A percentile compares a stretch with the other conserved stretches of the same genome.
Conservation (phyloP, 1,140 invertebrate species). For the Papilio xuthus region DNA sequence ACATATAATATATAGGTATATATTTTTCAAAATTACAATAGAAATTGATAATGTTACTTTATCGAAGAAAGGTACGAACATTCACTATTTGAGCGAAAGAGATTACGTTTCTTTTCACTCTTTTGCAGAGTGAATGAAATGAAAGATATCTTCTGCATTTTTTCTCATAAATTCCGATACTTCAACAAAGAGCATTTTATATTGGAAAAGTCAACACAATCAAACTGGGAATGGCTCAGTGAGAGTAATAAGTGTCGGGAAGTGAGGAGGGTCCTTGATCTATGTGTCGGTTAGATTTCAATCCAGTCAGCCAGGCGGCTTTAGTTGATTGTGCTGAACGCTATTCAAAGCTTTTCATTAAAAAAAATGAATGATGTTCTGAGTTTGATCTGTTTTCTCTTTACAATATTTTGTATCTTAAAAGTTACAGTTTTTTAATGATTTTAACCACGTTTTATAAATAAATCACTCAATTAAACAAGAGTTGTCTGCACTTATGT, state of each 20-base stretch:
- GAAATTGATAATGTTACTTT: too few species aligned
- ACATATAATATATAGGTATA: too few species aligned
- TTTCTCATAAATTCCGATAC: slow-evolving; percentile 27
- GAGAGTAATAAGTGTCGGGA: slow-evolving; percentile 31
- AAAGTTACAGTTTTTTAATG: too few species aligned
- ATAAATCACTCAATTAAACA: too few species aligned
- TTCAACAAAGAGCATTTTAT: slow-evolving; percentile 12
- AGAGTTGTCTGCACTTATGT: too few species aligned
- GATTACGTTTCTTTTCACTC: background rate
- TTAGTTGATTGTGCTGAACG: background rate
- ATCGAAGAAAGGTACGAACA: background rate
- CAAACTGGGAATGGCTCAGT: background rate
- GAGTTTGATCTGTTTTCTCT: background rate
- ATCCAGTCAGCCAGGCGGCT: slow-evolving; percentile 17
- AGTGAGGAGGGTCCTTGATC: slow-evolving; percentile 28
- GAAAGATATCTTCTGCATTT: background rate
- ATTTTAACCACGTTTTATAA: too few species aligned
- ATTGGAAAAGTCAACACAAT: slow-evolving; percentile 31
- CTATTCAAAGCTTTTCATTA: background rate
- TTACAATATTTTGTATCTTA: too few species aligned
- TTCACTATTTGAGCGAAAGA: background rate
- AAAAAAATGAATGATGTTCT: background rate
- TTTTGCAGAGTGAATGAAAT: background rate
- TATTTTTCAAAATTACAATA: too few species aligned
- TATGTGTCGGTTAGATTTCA: slow-evolving; percentile 31